Base-by-base conservation (phyloP, 1,140 invertebrate species). In the Polypedilum pembai region DNA sequence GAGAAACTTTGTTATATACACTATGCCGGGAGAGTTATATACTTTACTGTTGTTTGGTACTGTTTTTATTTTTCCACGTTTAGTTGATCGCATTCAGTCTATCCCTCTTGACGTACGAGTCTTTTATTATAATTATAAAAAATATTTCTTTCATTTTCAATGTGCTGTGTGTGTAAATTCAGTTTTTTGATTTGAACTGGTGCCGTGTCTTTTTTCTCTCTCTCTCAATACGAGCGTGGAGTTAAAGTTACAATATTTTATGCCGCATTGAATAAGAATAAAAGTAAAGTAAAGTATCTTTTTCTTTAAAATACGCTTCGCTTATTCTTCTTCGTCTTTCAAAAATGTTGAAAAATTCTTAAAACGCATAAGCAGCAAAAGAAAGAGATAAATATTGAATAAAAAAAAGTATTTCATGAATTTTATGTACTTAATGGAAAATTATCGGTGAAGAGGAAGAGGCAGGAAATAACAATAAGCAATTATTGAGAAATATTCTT, bases 31-130 rank as follows among this genome's bases (percentile, higher is more conserved):
- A 56, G n/a, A 56, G 45, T 56, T 56, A n/a, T n/a, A 56, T 56
- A 56, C n/a, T 12, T n/a, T 10, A n/a, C 45, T 56, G 45, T 56
- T 56, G 45, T 56, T 56, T 56, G 45, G 45, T 56, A 56, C 45
- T 56, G 45, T 56, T 56, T 56, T 56, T 56, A 56, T 56, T 56
- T 56, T 56, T 56, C 45, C 45, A 56, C 45, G 45, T 56, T 56
- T 56, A 56, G 45, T 56, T 56, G 45, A 56, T 56, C 45, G 45
- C 45, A 56, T 56, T 56, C 45, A 56, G 45, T 56, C 45, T 56
- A 56, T 56, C 45, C 45, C 45, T 56, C 45, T 56, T 56, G 45
- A 56, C 45, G 45, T 56, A 56, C 45, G 45, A 12, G 45, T 45
- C 45, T 56, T 15, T 56, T 56, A 56, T 56, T 45, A 45, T 45